Evolutionary conservation across 1,140 invertebrate species (phyloP).

Genomic region (Acromyrmex heyeri): DNA sequence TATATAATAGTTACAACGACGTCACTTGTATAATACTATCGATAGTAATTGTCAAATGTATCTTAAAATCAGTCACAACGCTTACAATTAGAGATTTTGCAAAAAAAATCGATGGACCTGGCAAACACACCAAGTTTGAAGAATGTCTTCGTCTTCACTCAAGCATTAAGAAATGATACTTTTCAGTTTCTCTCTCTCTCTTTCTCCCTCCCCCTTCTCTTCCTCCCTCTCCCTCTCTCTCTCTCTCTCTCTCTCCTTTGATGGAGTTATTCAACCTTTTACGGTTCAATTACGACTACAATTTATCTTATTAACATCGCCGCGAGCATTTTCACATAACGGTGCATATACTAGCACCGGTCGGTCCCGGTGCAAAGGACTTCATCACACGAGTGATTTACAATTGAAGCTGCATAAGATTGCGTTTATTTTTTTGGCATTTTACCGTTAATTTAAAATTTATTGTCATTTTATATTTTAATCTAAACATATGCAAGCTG

Average conservation of each 20-base stretch:
- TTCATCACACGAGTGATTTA: neutral
- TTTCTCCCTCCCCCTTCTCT: no score
- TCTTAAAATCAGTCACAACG: neutral
- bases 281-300: constrained; percentile 58
- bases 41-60: neutral
- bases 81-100: neutral
- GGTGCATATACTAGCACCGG: constrained; percentile 48
- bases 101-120: neutral
- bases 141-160: neutral
- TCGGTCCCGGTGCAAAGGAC: neutral
- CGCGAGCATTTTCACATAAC: constrained; percentile 64
- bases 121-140: neutral
- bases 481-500: neutral
- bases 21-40: neutral
- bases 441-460: constrained; percentile 4
- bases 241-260: neutral
- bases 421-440: neutral
- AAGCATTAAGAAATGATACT: constrained; percentile 5
- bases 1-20: neutral
- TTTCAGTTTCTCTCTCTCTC: neutral
- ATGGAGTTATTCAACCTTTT: constrained; percentile 64
- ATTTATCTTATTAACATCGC: constrained; percentile 71
- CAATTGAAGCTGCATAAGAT: constrained; percentile 15
- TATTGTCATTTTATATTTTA: neutral
- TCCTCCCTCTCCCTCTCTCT: no score